Evolutionary conservation across 1,140 invertebrate genomes (phyloP), one percentile per base, ranked within the genome.

Genomic region (Hetaerina americana): DNA sequence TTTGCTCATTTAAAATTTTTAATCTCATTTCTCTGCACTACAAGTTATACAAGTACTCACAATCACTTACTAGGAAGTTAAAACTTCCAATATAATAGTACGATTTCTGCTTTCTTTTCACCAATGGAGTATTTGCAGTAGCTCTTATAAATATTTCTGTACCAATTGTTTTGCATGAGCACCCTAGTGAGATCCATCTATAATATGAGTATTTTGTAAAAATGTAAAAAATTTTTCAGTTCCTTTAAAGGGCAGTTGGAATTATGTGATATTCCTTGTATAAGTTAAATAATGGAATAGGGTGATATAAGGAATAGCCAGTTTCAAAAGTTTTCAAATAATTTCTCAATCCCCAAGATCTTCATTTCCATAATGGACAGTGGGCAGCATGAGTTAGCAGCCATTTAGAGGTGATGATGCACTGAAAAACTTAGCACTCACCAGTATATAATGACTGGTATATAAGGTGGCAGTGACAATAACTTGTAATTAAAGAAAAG

Each of bases 181-280:
- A 57, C 40, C 40, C 40, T 57, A 57, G 40, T 18, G 10, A 57
- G 40, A 57, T 57, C 24, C 26, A 72, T 27, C 49, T 40, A 68
- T 24, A 29, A 18, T 71, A 71, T 73, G 69, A 73, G 70, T 69
- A 73, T 72, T 72, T 74, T 74, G 71, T 74, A 74, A 74, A 74
- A 74, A 74, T 74, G 73, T 74, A 74, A 71, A 74, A 74, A 74
- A 74, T 72, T 74, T 66, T 28, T 73, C 40, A 66, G 27, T 66
- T 73, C 66, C 49, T 68, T 40, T 26, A 70, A 66, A 66, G 31
- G 69, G 57, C 26, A 70, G 66, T 71, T 24, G 49, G 22, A 70
- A 66, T 73, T 69, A 27, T n/a, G 22, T 40, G 66, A 71, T 29
- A 72, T 49, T 72, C 49, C 68, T 49, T 68, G 49, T 66, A 69